Percentiles rank a stretch among this genome's conserved stretches.
phyloP scores from a whole-genome alignment of 2,888 invertebrate species.

The Tanytarsus gracilentus region DNA sequence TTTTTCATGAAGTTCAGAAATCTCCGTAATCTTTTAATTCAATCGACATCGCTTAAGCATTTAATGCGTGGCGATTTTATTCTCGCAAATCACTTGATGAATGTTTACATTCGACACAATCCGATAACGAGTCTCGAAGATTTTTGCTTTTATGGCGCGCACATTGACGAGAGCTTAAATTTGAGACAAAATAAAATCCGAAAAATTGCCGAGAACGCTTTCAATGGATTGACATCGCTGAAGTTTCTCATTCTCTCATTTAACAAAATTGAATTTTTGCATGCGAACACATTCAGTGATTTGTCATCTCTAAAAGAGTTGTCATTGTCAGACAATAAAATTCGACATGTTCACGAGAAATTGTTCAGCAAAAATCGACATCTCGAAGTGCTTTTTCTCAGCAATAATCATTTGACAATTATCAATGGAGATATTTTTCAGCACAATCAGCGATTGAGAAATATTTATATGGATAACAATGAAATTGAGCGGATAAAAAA shows the following conservation, averaged over 20 bases:
- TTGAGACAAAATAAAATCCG: slow-evolving; percentile 10
- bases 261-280: slow-evolving; percentile 13
- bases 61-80: slow-evolving; percentile 15
- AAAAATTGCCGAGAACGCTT: slow-evolving; percentile 14
- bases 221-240: slow-evolving; percentile 21
- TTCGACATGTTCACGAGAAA: slow-evolving; percentile 6
- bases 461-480: slow-evolving; percentile 24
- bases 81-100: slow-evolving; percentile 1
- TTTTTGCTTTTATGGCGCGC: slow-evolving; percentile 7
- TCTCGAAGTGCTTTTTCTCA: slow-evolving; percentile 19
- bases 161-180: slow-evolving; percentile 10
- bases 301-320: slow-evolving; percentile 11
- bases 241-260: slow-evolving; percentile 14
- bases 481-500: slow-evolving; percentile 9
- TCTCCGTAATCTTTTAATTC: slow-evolving; percentile 3
- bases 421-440: slow-evolving; percentile 10
- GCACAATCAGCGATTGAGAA: not conserved
- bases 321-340: not conserved
- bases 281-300: slow-evolving; percentile 12
- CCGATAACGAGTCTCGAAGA: slow-evolving; percentile 5
- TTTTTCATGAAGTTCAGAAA: slow-evolving; percentile 2
- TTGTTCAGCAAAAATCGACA: slow-evolving; percentile 24
- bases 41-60: not conserved
- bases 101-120: slow-evolving; percentile 12
- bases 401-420: slow-evolving; percentile 11